A percentile compares a stretch with the other conserved stretches of the same genome.
Evolutionary conservation across 1,140 invertebrate species (phyloP).

Genomic region (Diabrotica undecimpunctata): DNA sequence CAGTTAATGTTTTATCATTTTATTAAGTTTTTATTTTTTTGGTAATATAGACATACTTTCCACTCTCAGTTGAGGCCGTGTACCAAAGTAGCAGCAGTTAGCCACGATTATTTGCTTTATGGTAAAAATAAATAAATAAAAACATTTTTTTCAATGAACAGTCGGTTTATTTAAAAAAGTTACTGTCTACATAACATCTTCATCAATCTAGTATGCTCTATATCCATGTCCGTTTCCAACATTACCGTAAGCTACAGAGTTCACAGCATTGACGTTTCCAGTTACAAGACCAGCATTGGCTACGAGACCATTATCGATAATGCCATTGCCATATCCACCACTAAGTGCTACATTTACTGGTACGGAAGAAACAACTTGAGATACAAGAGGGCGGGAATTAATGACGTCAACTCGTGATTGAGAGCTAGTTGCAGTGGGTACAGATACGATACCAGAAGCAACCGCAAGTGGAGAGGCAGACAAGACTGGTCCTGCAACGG

Average conservation of each 20-base stretch:
- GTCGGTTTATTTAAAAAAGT: no score
- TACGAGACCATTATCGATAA: not conserved
- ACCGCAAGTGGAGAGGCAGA: not conserved
- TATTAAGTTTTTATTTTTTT: no score
- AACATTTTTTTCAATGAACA: no score
- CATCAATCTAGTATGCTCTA: not conserved
- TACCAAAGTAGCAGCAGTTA: no score
- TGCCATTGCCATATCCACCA: not conserved
- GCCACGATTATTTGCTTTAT: no score
- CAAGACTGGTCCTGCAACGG: not conserved
- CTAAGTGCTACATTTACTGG: slow-evolving; percentile 5
- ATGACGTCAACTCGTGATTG: slow-evolving; percentile 14
- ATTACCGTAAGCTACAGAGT: not conserved
- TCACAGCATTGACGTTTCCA: not conserved
- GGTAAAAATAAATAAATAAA: no score
- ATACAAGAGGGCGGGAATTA: slow-evolving; percentile 1
- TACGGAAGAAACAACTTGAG: slow-evolving; percentile 10
- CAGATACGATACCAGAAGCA: not conserved
- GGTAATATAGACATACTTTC: no score
- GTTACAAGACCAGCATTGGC: not conserved
- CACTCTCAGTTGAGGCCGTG: no score
- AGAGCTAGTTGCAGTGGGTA: slow-evolving; percentile 13
- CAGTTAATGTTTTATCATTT: no score
- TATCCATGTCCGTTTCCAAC: not conserved
- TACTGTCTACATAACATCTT: no score